Base-by-base conservation (phyloP, 2,888 invertebrate species). In the Empis stercorea region DNA sequence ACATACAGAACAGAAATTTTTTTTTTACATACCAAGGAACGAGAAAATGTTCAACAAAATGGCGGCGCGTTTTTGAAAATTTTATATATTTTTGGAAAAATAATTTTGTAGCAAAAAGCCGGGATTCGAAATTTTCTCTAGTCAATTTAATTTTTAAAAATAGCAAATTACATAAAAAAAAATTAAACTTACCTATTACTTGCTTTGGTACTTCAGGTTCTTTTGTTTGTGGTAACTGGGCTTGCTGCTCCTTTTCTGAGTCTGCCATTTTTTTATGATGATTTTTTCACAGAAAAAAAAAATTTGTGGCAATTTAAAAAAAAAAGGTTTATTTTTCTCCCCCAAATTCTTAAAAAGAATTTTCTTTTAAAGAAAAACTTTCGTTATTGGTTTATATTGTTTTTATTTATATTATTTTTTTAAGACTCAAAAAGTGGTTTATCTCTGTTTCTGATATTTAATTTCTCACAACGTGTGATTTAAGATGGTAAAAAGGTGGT, bases 211-310 rank as follows among this genome's bases (percentile, higher is more conserved):
- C 47, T 40, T 51, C 47, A 30, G 54, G 57, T 53, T 55, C 59
- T 48, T 65, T 63, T 51, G 59, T 59, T 55, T 58, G 58, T 44
- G 54, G 57, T 45, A 57, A 56, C 51, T 61, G 40, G 20, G 59
- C 73, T 58, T 56, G 61, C 59, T 61, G 59, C 54, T 58, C 81
- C 75, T 84, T 83, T 76, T 87, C 91, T 79, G 89, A 84, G 85
- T 93, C 92, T 85, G 91, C 89, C 92, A 93, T 92, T 84, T 80
- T 81, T 80, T 75, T 79, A 76, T 47, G 79, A 80, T 77, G 23
- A 27, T 6, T 27, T 27, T 7, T 27, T 27, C 23, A 27, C 6
- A 7, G 23, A 27, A 9, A 27, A 27, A 27, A 27, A n/a, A n/a
- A n/a, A n/a, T n/a, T n/a, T 27, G 4, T 27, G 23, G 23, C 23